A percentile compares a stretch with the other conserved stretches of the same genome.
Conservation (phyloP, 2,797 vertebrate species). For the Coracias cyanogaster region DNA sequence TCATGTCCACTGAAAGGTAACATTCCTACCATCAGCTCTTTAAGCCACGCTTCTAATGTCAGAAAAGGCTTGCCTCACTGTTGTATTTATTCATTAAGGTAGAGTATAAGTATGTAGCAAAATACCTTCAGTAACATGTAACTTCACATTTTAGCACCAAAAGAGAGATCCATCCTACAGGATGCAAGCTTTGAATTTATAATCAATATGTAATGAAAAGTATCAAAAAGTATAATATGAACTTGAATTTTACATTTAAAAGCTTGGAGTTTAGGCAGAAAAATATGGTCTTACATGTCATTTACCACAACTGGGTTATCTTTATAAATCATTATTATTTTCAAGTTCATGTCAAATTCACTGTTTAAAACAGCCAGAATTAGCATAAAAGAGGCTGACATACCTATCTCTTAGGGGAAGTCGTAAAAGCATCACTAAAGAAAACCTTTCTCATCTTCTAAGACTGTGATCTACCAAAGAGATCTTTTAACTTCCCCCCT, state of each 20-base stretch:
- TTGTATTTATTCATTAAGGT: neutral
- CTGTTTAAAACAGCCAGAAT: constrained; percentile 10
- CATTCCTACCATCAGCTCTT: neutral
- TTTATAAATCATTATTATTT: constrained; percentile 15
- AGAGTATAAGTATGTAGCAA: neutral
- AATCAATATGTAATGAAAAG: neutral
- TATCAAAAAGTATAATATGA: constrained; percentile 3
- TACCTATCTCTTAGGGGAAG: neutral
- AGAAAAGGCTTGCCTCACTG: neutral
- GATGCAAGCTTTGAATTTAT: neutral
- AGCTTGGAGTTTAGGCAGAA: constrained; percentile 17
- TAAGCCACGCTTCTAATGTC: neutral
- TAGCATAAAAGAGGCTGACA: constrained; percentile 6
- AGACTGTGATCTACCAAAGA: neutral
- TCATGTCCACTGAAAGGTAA: neutral
- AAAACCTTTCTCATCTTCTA: neutral
- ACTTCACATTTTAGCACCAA: constrained; percentile 39
- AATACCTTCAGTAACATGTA: neutral
- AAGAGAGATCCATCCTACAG: neutral
- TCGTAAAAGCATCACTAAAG: constrained; percentile 17
- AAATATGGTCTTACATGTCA: neutral
- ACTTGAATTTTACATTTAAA: constrained; percentile 27
- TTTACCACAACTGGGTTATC: neutral
- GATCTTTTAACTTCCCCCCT: constrained; percentile 45
- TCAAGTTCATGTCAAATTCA: constrained; percentile 1